A percentile compares a stretch with the other conserved stretches of the same genome.
phyloP scores from a whole-genome alignment of 2,888 invertebrate genomes.

The Acleris laterana region DNA sequence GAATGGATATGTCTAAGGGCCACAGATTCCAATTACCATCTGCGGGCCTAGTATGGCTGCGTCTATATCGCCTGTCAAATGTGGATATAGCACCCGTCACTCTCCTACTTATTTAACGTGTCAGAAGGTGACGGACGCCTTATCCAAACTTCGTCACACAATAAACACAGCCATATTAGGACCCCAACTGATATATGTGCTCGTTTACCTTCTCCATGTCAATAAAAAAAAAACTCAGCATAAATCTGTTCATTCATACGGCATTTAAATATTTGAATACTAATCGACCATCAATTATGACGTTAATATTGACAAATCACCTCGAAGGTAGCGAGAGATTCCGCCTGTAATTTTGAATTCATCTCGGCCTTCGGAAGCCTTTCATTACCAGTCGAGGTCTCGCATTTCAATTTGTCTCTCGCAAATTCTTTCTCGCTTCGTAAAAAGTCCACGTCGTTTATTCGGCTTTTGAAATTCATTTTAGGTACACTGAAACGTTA shows the following conservation, averaged over 20 bases:
- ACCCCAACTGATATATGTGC: no score
- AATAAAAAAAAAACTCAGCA: no score
- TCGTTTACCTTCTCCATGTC: no score
- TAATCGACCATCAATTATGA: slow-evolving; percentile 13
- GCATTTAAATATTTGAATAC: neutral
- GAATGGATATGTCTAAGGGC: no score
- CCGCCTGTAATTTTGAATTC: slow-evolving; percentile 32
- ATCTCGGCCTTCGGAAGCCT: slow-evolving; percentile 23
- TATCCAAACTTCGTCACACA: no score
- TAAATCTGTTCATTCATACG: neutral
- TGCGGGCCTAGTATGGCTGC: no score
- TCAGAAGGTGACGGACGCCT: no score
- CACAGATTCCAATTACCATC: no score
- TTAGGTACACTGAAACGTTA: neutral
- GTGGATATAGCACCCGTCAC: no score
- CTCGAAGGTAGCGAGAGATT: slow-evolving; percentile 12
- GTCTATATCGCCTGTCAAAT: no score
- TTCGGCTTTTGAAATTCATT: slow-evolving; percentile 22
- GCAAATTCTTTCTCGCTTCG: slow-evolving; percentile 40
- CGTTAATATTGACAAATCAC: slow-evolving; percentile 6
- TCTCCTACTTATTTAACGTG: no score
- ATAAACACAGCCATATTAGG: no score
- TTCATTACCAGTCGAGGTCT: slow-evolving; percentile 37
- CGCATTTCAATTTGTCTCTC: slow-evolving; percentile 44
- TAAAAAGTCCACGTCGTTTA: slow-evolving; percentile 23